Percentiles rank a stretch among this genome's conserved stretches.
Conservation (phyloP, 2,113 vertebrate genomes). For the Bos taurus region DNA sequence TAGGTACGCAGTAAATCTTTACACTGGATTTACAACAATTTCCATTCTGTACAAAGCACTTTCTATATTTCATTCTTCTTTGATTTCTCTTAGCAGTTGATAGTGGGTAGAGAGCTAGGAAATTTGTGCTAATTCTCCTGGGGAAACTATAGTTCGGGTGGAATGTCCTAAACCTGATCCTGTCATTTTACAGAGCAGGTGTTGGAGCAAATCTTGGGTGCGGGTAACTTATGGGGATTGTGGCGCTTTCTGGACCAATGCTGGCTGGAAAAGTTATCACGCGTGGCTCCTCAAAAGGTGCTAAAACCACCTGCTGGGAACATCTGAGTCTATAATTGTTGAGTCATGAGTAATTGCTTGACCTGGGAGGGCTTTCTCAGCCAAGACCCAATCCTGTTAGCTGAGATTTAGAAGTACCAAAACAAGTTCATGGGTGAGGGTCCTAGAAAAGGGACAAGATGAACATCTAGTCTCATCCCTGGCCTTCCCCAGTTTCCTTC, state of each 20-base stretch:
- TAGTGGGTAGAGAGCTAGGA: not conserved
- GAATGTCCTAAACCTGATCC: not conserved
- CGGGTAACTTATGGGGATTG: not conserved
- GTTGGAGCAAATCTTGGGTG: not conserved
- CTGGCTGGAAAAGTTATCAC: not conserved
- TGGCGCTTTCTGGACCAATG: not conserved
- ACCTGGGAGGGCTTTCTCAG: not conserved
- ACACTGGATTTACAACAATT: not conserved
- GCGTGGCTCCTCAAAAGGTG: not conserved
- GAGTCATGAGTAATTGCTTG: not conserved
- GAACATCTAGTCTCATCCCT: not conserved
- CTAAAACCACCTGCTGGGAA: not conserved
- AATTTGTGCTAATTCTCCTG: not conserved
- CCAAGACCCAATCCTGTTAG: not conserved
- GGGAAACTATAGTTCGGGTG: not conserved
- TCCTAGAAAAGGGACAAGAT: not conserved
- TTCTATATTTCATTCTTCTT: not conserved
- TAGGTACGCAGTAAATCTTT: not conserved
- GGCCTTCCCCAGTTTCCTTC: not conserved
- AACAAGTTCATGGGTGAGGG: not conserved
- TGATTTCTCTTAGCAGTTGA: not conserved
- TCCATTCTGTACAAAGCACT: not conserved
- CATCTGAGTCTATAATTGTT: not conserved
- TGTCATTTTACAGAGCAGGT: not conserved
- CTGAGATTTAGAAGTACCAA: not conserved